Evolutionary conservation across 2,797 vertebrate species (phyloP).

Genomic region (Glossophaga mutica): DNA sequence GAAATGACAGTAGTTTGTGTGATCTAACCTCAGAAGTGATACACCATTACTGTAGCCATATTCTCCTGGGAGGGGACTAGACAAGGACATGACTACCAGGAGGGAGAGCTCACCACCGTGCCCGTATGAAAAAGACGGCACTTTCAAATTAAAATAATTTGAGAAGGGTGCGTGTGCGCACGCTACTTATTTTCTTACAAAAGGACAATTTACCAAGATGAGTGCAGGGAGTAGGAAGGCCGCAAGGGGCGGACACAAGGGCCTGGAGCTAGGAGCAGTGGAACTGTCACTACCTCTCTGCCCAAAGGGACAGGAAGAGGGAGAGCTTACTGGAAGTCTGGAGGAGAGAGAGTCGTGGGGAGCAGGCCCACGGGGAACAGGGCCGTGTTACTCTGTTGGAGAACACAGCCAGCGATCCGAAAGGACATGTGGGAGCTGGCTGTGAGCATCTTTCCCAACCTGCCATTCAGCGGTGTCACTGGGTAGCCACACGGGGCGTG

Average conservation of each 20-base stretch:
- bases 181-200: background rate
- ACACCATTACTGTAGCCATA: background rate
- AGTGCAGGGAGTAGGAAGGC: background rate
- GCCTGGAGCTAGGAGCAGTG: background rate
- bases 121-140: background rate
- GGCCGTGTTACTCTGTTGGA: background rate
- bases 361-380: background rate
- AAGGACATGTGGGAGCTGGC: accelerated
- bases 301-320: background rate
- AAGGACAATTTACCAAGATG: background rate
- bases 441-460: background rate
- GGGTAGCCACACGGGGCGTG: background rate
- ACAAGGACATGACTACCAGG: background rate
- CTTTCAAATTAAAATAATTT: background rate
- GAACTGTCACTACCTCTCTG: background rate
- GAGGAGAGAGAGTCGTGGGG: background rate
- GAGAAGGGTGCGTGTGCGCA: background rate
- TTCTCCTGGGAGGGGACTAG: background rate
- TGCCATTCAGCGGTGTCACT: background rate
- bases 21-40: background rate
- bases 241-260: background rate
- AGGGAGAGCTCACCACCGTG: background rate
- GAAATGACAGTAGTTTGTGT: background rate
- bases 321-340: background rate
- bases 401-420: background rate